phyloP scores from a whole-genome alignment of 2,797 vertebrate genomes.

The Mormyrus proboscirostris region DNA sequence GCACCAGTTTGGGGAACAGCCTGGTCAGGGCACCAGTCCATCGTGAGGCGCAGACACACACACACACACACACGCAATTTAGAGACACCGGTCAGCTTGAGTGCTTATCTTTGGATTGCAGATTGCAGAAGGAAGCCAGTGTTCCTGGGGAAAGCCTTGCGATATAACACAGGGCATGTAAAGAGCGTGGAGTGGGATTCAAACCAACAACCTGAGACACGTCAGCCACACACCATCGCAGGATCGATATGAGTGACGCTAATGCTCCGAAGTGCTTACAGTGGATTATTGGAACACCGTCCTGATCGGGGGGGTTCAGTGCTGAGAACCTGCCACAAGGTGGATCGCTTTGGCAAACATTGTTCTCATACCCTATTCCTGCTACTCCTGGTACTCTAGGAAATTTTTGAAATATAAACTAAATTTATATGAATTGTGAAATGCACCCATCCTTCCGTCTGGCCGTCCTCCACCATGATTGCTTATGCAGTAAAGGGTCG shows the following conservation, averaged over 20 bases:
- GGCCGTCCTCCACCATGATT: neutral
- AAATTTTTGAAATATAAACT: neutral
- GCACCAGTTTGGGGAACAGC: neutral
- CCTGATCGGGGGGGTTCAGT: neutral
- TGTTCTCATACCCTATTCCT: neutral
- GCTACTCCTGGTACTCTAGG: neutral
- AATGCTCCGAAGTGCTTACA: no score
- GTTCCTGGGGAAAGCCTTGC: neutral
- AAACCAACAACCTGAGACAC: neutral
- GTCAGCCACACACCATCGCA: no score
- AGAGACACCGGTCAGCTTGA: neutral
- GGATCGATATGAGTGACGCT: no score
- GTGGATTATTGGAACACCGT: no score
- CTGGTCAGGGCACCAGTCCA: neutral
- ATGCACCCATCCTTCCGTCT: neutral
- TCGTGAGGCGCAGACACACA: neutral
- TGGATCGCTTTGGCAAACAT: neutral
- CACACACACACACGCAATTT: neutral
- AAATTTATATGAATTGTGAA: neutral
- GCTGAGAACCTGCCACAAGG: neutral
- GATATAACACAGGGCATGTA: neutral
- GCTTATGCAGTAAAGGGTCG: neutral
- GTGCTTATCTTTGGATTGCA: neutral
- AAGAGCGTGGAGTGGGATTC: neutral
- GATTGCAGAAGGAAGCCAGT: neutral